Base-by-base conservation (phyloP, 2,888 invertebrate species). In the Pristionchus maxplancki region DNA sequence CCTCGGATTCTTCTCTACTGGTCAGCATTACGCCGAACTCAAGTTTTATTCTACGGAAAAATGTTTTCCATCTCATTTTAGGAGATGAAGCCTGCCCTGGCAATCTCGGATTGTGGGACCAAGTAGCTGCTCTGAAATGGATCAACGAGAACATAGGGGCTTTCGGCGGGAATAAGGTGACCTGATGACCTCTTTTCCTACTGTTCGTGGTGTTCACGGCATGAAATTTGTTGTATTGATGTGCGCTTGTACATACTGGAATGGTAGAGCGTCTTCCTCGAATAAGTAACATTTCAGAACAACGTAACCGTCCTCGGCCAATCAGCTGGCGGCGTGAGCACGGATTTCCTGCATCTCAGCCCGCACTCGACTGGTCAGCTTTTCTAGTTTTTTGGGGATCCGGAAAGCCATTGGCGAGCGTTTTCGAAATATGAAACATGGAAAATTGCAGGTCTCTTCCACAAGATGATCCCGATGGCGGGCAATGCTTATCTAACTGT, bases 61-160 rank as follows among this genome's bases (percentile, higher is more conserved):
- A n/a, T n/a, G n/a, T n/a, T n/a, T n/a, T n/a, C n/a, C n/a, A n/a
- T n/a, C n/a, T n/a, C n/a, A n/a, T 71, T n/a, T 24, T 4, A 81
- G 81, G 50, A 50, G 92, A 92, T 87, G 90, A 90, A 50, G 90
- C 90, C 11, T 93, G 93, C 85, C 91, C 92, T 8, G 93, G 93
- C 24, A 94, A 94, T 85, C 88, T 91, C 28, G 94, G 93, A 5
- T 89, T 94, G 6, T 94, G 93, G 93, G 93, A 93, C 81, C 91
- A 91, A 91, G 92, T 91, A 15, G 90, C 91, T 90, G 93, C 93
- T 5, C 89, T 93, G 37, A 90, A 91, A 89, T 93, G 93, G 93
- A 90, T 93, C 78, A 85, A 91, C 40, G 91, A 92, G n/a, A 92
- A 92, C 85, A 90, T 93, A 44, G 89, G 89, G 71, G 91, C 91